phyloP scores from a whole-genome alignment of 1,140 invertebrate species.

The Harpegnathos saltator region DNA sequence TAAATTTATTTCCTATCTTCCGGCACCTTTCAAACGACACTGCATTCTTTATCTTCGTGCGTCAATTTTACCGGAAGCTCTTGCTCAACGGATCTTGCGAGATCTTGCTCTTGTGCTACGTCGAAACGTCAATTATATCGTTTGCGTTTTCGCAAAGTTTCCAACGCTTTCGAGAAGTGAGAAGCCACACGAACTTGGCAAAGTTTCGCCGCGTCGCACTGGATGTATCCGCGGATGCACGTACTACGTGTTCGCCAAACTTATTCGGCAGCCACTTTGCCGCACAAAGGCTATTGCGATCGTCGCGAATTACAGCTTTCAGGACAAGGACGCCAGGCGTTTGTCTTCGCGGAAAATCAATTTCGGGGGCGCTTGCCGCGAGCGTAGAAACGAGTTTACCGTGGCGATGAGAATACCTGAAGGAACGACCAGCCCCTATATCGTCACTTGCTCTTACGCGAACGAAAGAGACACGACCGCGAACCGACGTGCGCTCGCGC shows the following conservation, averaged over 20 bases:
- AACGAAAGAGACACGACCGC: constrained; percentile 34
- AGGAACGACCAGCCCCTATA: constrained; percentile 18
- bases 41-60: not conserved
- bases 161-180: not conserved
- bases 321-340: constrained; percentile 10
- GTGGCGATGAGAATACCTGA: not conserved
- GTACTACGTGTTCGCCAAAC: not conserved
- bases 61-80: not conserved
- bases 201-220: too few relatives aligned
- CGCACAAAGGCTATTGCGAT: not conserved
- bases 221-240: not conserved
- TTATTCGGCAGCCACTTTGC: not conserved
- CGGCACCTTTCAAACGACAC: not conserved
- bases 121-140: not conserved
- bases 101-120: not conserved
- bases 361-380: not conserved
- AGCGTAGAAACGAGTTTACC: constrained; percentile 33
- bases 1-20: not conserved
- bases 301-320: constrained; percentile 27
- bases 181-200: too few relatives aligned
- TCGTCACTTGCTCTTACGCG: constrained; percentile 25
- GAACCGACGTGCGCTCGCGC: not conserved
- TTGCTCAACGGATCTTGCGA: not conserved
- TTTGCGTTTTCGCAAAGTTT: not conserved
- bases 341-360: constrained; percentile 49